Conservation (phyloP, 2,113 vertebrate genomes). For the Numida meleagris region DNA sequence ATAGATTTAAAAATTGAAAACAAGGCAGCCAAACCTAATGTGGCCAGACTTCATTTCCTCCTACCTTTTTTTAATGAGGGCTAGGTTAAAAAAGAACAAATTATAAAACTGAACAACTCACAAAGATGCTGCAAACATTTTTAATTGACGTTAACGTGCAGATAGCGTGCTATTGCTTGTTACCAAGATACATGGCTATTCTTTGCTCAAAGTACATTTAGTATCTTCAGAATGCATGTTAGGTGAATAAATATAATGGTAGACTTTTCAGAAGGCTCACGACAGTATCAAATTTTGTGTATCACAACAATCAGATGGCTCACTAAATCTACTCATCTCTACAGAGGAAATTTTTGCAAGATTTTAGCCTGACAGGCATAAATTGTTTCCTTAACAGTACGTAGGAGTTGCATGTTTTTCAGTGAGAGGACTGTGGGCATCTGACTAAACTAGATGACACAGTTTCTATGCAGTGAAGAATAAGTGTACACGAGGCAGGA, state of each 20-base stretch:
- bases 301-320: constrained; percentile 6
- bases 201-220: not conserved
- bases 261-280: not conserved
- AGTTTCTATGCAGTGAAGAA: not conserved
- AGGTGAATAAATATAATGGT: not conserved
- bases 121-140: not conserved
- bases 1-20: not conserved
- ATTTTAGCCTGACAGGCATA: constrained; percentile 2
- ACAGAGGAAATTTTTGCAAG: not conserved
- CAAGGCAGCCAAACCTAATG: not conserved
- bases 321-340: not conserved
- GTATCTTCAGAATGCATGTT: not conserved
- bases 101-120: not conserved
- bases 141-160: not conserved
- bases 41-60: not conserved
- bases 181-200: not conserved
- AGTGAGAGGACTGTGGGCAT: not conserved
- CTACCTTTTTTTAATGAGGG: not conserved
- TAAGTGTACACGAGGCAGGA: not conserved
- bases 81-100: not conserved
- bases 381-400: not conserved
- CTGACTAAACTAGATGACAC: not conserved
- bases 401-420: not conserved
- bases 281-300: not conserved
- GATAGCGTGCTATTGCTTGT: not conserved